These are phyloP conservation scores for Colostygia pectinataria DNA, from an alignment of 2,888 invertebrate species.

Conservation along the genomic window DNA sequence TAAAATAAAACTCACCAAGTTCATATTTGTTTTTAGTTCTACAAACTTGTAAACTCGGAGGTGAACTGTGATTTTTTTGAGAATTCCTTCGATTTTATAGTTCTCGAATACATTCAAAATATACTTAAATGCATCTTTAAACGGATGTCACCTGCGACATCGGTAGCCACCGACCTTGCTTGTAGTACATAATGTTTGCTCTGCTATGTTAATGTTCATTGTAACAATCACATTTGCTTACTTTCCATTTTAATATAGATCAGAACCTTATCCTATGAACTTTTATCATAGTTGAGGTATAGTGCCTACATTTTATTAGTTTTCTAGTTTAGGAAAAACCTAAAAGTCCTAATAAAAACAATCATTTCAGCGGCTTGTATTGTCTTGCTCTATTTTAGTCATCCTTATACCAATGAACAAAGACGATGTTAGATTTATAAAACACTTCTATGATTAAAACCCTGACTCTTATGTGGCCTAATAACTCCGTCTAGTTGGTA, in stretches of 20 bases:
- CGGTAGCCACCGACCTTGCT: conserved; percentile 49
- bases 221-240: conserved; percentile 13
- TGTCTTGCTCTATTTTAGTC: no score
- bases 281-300: no score
- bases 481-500: no score
- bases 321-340: no score
- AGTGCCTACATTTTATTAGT: no score
- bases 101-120: conserved; percentile 41
- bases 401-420: no score
- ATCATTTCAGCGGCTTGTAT: no score
- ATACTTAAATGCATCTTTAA: conserved; percentile 20
- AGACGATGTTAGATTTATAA: no score
- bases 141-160: conserved; percentile 49
- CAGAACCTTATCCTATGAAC: no score
- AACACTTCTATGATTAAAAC: no score
- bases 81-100: conserved; percentile 56
- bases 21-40: conserved; percentile 44
- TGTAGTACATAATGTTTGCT: conserved; percentile 39
- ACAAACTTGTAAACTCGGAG: conserved; percentile 33
- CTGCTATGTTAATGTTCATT: conserved; percentile 25
- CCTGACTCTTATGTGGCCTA: no score
- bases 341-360: no score
- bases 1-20: conserved; percentile 47
- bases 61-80: conserved; percentile 49
- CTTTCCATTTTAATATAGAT: background rate